Conservation (phyloP, 2,888 invertebrate genomes). For the Chrysolina americana region DNA sequence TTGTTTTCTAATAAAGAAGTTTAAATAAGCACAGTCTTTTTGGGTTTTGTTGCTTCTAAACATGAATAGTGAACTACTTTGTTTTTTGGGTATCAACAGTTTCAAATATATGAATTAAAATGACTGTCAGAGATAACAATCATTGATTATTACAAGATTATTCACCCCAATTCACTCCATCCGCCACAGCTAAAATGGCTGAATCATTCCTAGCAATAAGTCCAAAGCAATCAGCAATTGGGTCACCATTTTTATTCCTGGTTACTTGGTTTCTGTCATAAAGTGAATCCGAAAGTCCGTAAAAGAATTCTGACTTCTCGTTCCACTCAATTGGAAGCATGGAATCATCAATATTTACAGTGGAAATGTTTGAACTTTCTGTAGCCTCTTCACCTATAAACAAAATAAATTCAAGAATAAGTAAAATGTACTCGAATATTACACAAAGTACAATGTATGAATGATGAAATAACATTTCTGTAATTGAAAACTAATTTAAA, state of each 20-base stretch:
- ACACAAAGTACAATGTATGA: conserved; percentile 3
- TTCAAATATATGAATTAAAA: neutral
- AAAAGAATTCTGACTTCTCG: conserved; percentile 73
- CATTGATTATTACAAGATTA: neutral
- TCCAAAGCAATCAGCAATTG: conserved; percentile 91
- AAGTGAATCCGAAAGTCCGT: conserved; percentile 82
- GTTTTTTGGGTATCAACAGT: too few species aligned
- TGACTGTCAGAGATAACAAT: neutral
- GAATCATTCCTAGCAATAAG: conserved; percentile 81
- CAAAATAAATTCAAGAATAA: neutral
- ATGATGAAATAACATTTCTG: neutral
- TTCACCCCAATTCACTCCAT: conserved; percentile 92
- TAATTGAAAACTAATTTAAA: neutral
- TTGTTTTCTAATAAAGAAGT: too few species aligned
- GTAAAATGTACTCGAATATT: neutral
- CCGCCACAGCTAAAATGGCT: conserved; percentile 85
- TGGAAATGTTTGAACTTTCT: conserved; percentile 33
- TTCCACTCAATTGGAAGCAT: conserved; percentile 73
- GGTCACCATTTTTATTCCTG: conserved; percentile 80
- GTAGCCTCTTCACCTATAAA: conserved; percentile 44
- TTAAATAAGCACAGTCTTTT: too few species aligned
- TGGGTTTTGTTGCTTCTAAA: too few species aligned
- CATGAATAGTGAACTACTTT: too few species aligned
- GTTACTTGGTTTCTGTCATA: conserved; percentile 89
- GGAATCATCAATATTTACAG: conserved; percentile 55